Percentiles rank a stretch among this genome's conserved stretches.
These are phyloP conservation scores for Eleginops maclovinus DNA, from an alignment of 2,113 vertebrate species.

Conservation along the genomic window DNA sequence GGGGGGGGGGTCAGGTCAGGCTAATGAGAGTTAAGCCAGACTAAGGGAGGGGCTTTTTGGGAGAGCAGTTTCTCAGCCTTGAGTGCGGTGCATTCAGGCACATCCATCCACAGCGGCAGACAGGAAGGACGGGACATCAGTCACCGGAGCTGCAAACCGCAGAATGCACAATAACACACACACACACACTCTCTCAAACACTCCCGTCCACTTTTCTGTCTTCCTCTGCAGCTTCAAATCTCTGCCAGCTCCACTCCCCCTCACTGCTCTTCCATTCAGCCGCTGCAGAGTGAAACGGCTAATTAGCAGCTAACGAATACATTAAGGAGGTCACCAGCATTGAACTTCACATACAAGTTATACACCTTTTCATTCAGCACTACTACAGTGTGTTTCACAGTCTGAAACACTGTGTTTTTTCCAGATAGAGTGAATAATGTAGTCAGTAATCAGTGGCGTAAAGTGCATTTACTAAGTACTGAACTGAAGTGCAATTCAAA, in stretches of 20 bases:
- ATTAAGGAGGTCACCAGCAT: conserved; percentile 24
- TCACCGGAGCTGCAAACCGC: conserved; percentile 59
- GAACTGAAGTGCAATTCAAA: too few species aligned
- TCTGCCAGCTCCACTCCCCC: conserved; percentile 28
- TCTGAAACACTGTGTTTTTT: not conserved
- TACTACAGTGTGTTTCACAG: not conserved
- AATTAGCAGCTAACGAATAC: conserved; percentile 45
- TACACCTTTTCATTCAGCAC: not conserved
- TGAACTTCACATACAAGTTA: not conserved
- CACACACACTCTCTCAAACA: conserved; percentile 12
- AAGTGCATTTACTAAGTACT: too few species aligned
- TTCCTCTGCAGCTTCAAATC: conserved; percentile 24
- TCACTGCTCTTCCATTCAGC: conserved; percentile 31
- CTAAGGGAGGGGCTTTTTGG: not conserved
- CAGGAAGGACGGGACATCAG: conserved; percentile 64
- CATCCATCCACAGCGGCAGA: conserved; percentile 64
- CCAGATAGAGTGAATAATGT: conserved; percentile 3
- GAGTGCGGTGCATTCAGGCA: conserved; percentile 34
- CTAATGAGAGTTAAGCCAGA: conserved; percentile 23
- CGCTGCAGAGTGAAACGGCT: conserved; percentile 22
- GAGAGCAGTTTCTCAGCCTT: conserved; percentile 43
- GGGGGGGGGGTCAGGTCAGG: conserved; percentile 12
- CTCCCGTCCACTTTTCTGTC: conserved; percentile 6
- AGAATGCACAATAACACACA: conserved; percentile 29
- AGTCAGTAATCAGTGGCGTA: not conserved